phyloP scores from a whole-genome alignment of 2,888 invertebrate genomes.

The Amphiduros pacificus region DNA sequence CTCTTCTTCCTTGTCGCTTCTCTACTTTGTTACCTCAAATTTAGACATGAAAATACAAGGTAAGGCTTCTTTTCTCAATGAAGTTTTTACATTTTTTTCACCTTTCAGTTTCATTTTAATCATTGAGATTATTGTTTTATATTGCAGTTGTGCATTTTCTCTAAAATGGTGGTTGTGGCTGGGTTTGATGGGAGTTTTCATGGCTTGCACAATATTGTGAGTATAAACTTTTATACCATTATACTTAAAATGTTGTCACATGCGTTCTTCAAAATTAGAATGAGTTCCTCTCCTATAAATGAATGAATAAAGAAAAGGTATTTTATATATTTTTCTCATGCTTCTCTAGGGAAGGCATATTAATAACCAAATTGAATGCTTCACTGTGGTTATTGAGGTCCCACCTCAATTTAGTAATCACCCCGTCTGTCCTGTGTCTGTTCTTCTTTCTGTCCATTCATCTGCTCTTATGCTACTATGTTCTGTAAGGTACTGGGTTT shows the following conservation, averaged over 20 bases:
- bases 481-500: too few relatives aligned
- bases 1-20: constrained; percentile 79
- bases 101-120: not conserved
- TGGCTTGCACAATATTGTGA: constrained; percentile 71
- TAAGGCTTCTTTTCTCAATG: constrained; percentile 24
- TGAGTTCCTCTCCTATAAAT: too few relatives aligned
- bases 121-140: not conserved
- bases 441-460: too few relatives aligned
- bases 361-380: too few relatives aligned
- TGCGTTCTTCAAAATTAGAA: too few relatives aligned
- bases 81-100: not conserved
- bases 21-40: constrained; percentile 60
- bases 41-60: constrained; percentile 48
- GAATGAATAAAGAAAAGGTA: too few relatives aligned
- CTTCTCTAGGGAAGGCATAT: too few relatives aligned
- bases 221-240: constrained; percentile 29
- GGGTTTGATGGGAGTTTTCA: constrained; percentile 46
- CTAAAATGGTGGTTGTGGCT: constrained; percentile 70
- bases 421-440: too few relatives aligned
- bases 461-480: too few relatives aligned
- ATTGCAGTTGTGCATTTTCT: constrained; percentile 56
- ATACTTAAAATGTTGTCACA: not conserved
- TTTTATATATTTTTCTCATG: too few relatives aligned
- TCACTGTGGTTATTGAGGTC: too few relatives aligned
- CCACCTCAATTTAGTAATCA: too few relatives aligned